Evolutionary conservation across 2,113 vertebrate species (phyloP).

Genomic region (Cyprinodon variegatus): DNA sequence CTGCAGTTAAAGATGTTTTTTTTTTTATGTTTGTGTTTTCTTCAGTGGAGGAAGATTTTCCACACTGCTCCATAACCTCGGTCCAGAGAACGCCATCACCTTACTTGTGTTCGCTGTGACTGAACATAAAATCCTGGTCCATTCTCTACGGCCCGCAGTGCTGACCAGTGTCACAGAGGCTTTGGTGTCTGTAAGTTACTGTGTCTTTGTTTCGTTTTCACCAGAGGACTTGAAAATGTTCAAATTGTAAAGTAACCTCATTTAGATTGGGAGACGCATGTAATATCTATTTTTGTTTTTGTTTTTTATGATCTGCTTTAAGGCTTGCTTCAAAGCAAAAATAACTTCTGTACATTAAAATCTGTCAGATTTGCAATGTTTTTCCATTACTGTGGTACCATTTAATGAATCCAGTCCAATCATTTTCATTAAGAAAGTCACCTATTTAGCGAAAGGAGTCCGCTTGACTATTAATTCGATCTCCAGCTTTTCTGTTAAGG

Average conservation of each 20-base stretch:
- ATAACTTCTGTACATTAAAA: too few species aligned
- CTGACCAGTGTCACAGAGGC: slow-evolving; percentile 98
- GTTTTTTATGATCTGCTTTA: too few species aligned
- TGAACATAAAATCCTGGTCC: slow-evolving; percentile 97
- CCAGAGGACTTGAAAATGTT: background rate
- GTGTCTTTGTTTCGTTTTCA: background rate
- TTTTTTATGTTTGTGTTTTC: background rate
- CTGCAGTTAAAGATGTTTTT: background rate
- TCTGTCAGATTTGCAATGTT: too few species aligned
- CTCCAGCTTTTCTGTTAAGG: background rate
- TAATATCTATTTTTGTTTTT: background rate
- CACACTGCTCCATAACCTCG: slow-evolving; percentile 94
- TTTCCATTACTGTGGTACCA: too few species aligned
- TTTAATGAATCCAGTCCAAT: too few species aligned
- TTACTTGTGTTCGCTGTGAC: slow-evolving; percentile 95
- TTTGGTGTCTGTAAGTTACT: slow-evolving; percentile 91
- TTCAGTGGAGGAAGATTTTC: slow-evolving; percentile 93
- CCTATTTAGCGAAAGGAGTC: too few species aligned
- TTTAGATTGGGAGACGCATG: background rate
- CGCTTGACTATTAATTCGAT: too few species aligned
- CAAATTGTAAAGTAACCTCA: background rate
- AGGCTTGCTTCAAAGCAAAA: too few species aligned
- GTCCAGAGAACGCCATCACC: slow-evolving; percentile 93
- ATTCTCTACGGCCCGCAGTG: slow-evolving; percentile 93
- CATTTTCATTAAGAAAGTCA: too few species aligned